Conservation (phyloP, 2,797 vertebrate genomes). For the Nasua narica region DNA sequence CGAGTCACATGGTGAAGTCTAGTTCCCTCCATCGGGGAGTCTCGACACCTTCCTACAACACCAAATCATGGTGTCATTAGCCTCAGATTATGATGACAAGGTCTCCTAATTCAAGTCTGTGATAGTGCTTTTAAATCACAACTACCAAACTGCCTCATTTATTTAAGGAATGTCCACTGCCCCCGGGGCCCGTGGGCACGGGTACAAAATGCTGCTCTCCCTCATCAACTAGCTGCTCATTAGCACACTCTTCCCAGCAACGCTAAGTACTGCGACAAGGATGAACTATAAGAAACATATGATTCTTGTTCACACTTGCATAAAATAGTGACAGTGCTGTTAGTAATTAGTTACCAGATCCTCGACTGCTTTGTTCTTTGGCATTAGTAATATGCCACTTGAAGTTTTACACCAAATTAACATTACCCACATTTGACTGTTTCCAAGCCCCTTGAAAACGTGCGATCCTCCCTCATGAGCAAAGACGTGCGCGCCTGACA, state of each 20-base stretch:
- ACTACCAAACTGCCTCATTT: not conserved
- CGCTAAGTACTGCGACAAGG: not conserved
- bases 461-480: not conserved
- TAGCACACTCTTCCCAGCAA: constrained; percentile 46
- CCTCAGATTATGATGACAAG: not conserved
- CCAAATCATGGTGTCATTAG: not conserved
- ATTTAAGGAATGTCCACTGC: constrained; percentile 39
- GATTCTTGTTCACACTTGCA: constrained; percentile 65
- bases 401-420: constrained; percentile 67
- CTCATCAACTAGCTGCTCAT: constrained; percentile 16
- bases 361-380: constrained; percentile 52
- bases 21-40: not conserved
- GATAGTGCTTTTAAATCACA: constrained; percentile 47
- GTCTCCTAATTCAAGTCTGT: constrained; percentile 17
- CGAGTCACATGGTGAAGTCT: not conserved
- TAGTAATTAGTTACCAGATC: constrained; percentile 71
- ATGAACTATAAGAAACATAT: constrained; percentile 62
- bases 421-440: constrained; percentile 39
- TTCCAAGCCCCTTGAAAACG: constrained; percentile 53
- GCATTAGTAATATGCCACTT: constrained; percentile 49
- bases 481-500: not conserved
- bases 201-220: constrained; percentile 38
- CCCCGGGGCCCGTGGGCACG: constrained; percentile 23
- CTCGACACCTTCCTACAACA: not conserved
- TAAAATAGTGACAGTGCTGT: constrained; percentile 62